Percentiles rank a stretch among this genome's conserved stretches.
These are phyloP conservation scores for Choristoneura fumiferana DNA, from an alignment of 1,140 invertebrate genomes.

Conservation along the genomic window DNA sequence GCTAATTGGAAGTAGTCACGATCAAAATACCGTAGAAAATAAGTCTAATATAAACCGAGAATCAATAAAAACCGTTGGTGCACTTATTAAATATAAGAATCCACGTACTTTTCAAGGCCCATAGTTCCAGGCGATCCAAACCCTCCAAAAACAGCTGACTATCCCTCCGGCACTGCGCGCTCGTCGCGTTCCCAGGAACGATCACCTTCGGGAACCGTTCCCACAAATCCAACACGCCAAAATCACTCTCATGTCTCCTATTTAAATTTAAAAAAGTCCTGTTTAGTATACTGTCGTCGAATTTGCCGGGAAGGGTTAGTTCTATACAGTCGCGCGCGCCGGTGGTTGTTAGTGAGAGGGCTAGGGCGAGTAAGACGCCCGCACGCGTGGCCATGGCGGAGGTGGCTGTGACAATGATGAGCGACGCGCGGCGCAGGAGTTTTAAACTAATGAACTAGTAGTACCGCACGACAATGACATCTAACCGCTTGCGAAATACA, in stretches of 20 bases:
- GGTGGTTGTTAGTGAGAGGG: constrained; percentile 29
- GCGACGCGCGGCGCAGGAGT: neutral
- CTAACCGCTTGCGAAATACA: neutral
- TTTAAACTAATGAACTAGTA: constrained; percentile 12
- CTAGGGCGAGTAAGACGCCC: constrained; percentile 46
- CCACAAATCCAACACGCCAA: constrained; percentile 56
- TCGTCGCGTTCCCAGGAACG: constrained; percentile 63
- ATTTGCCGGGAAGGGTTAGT: constrained; percentile 52
- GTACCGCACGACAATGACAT: constrained; percentile 8
- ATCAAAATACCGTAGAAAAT: no score
- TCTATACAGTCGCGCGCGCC: constrained; percentile 63
- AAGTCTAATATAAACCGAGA: no score
- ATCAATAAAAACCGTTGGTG: no score
- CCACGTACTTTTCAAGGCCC: constrained; percentile 81
- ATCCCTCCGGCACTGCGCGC: constrained; percentile 68
- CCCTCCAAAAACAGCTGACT: constrained; percentile 63
- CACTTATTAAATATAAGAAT: constrained; percentile 11
- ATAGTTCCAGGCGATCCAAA: constrained; percentile 75
- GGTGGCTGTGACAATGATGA: neutral
- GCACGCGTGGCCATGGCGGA: constrained; percentile 55
- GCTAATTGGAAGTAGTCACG: no score
- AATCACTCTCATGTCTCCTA: constrained; percentile 48
- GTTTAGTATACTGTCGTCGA: constrained; percentile 52
- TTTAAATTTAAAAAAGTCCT: constrained; percentile 53
- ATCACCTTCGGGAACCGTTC: constrained; percentile 64